Percentiles rank a stretch among this genome's conserved stretches.
Conservation (phyloP, 2,113 vertebrate species). For the Budorcas taxicolor region DNA sequence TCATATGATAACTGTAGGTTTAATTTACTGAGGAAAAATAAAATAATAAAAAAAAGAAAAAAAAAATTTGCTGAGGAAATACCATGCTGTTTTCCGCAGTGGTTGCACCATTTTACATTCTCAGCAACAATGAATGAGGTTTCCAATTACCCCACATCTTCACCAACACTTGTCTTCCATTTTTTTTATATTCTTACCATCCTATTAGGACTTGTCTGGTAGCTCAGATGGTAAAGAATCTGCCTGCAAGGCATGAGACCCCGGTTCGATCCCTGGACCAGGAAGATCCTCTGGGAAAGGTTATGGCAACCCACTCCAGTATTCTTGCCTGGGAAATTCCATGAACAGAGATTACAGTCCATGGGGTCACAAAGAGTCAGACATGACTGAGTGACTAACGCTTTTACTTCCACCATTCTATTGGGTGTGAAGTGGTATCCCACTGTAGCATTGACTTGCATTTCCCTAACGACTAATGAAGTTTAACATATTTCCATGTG, state of each 20-base stretch:
- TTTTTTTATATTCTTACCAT: not conserved
- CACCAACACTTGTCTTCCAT: not conserved
- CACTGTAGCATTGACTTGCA: not conserved
- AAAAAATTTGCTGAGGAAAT: not conserved
- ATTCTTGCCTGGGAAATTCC: not conserved
- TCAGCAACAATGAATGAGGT: not conserved
- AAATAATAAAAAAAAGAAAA: too few relatives aligned
- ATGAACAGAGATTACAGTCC: not conserved
- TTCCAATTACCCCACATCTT: not conserved
- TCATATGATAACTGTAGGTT: not conserved
- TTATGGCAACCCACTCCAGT: not conserved
- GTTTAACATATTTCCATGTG: not conserved
- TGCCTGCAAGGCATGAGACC: not conserved
- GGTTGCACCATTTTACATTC: not conserved
- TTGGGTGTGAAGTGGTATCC: not conserved
- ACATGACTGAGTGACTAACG: not conserved
- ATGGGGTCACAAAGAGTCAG: not conserved
- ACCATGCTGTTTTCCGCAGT: not conserved
- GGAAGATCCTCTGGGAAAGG: not conserved
- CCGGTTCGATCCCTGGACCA: not conserved
- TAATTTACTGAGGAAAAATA: not conserved
- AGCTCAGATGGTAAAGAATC: not conserved
- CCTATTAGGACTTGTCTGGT: not conserved
- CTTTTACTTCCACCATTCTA: not conserved
- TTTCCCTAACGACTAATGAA: not conserved